Percentiles rank a stretch among this genome's conserved stretches.
phyloP scores from a whole-genome alignment of 1,140 invertebrate genomes.

The Lutraria rhynchaena region DNA sequence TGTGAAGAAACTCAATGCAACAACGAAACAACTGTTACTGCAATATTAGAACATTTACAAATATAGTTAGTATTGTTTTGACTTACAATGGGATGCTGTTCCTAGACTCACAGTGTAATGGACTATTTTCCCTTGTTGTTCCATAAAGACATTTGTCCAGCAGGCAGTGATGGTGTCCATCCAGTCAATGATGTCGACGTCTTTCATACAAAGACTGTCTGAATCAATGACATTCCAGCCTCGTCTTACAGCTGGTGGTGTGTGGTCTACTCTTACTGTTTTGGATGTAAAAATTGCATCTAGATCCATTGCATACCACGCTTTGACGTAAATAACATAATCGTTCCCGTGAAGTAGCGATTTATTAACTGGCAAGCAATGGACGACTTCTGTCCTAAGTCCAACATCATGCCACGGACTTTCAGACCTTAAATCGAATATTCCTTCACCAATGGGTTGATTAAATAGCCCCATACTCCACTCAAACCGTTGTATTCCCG shows the following conservation, averaged over 20 bases:
- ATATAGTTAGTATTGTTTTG: no score
- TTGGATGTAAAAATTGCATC: background rate
- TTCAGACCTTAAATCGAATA: conserved; percentile 5
- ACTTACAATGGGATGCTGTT: no score
- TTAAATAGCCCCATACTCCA: conserved; percentile 26
- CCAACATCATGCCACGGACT: conserved; percentile 28
- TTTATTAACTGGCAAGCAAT: background rate
- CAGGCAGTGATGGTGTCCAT: conserved; percentile 29
- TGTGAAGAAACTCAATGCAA: no score
- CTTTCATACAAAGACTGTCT: background rate
- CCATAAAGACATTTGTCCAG: conserved; percentile 56
- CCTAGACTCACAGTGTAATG: background rate
- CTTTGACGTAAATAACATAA: conserved; percentile 2
- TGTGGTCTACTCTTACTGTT: background rate
- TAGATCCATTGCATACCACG: background rate
- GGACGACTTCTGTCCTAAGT: background rate
- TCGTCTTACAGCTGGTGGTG: conserved; percentile 1
- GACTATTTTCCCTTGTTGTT: conserved; percentile 38
- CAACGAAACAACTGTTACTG: no score
- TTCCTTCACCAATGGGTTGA: background rate
- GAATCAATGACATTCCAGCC: conserved; percentile 6
- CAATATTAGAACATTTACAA: no score
- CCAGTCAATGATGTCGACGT: conserved; percentile 11
- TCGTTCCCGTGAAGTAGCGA: background rate
- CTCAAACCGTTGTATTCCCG: background rate